Evolutionary conservation across 2,113 vertebrate species (phyloP).

Genomic region (Saguinus imperator): DNA sequence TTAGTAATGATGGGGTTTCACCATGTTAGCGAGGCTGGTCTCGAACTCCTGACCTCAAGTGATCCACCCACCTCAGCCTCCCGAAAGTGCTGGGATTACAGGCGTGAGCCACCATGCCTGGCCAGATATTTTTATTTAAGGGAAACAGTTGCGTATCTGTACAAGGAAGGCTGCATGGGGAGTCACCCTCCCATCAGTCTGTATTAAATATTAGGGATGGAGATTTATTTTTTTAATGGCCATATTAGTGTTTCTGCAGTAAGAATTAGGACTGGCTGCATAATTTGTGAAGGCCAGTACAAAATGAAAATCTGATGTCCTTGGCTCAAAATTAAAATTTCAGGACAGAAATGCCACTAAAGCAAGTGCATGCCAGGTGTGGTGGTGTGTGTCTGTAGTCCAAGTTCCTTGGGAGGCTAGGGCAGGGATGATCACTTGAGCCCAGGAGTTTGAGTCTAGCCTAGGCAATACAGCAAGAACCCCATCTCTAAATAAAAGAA

Average conservation of each 20-base stretch:
- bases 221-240: background rate
- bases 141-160: background rate
- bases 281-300: background rate
- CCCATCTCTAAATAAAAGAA: background rate
- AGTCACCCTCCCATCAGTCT: background rate
- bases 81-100: too few species aligned
- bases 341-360: background rate
- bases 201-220: background rate
- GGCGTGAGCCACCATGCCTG: too few species aligned
- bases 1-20: too few species aligned
- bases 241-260: background rate
- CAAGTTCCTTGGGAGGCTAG: background rate
- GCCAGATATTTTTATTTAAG: background rate
- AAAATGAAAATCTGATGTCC: background rate
- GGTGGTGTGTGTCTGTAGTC: background rate
- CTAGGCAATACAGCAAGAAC: background rate
- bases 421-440: background rate
- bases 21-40: too few species aligned
- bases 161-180: background rate
- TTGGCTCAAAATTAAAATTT: background rate
- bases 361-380: background rate
- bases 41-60: too few species aligned
- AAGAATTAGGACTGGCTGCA: background rate
- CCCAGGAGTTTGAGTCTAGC: background rate
- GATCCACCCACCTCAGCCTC: too few species aligned